Percentiles rank a stretch among this genome's conserved stretches.
phyloP scores from a whole-genome alignment of 2,888 invertebrate genomes.

The Keiferia lycopersicella region DNA sequence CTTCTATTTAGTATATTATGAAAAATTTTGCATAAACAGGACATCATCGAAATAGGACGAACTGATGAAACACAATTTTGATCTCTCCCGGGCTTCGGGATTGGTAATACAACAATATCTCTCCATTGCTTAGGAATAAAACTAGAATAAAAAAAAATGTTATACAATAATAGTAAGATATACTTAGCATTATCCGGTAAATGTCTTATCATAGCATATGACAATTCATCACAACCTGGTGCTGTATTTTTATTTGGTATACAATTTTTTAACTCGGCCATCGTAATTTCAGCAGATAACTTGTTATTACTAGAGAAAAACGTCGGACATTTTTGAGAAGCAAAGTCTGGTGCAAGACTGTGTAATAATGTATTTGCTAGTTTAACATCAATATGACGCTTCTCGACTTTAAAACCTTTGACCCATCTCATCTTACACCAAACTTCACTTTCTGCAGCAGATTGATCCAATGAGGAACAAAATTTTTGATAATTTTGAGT shows the following conservation, averaged over 20 bases:
- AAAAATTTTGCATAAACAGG: conserved; percentile 33
- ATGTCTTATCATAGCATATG: no score
- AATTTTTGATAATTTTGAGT: conserved; percentile 25
- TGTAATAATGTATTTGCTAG: conserved; percentile 12
- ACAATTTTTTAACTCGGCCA: conserved; percentile 22
- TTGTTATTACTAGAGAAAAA: conserved; percentile 19
- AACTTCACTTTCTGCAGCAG: conserved; percentile 26
- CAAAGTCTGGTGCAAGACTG: conserved; percentile 25
- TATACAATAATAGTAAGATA: conserved; percentile 27
- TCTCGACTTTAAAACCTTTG: conserved; percentile 29
- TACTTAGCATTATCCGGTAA: conserved; percentile 18
- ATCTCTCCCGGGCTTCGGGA: conserved; percentile 33
- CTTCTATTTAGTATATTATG: conserved; percentile 28
- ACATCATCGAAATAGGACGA: conserved; percentile 33
- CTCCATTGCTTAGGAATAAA: conserved; percentile 33
- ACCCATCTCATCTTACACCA: conserved; percentile 36
- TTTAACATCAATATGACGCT: conserved; percentile 10
- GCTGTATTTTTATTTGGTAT: not conserved
- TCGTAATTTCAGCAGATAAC: conserved; percentile 4
- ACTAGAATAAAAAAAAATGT: conserved; percentile 14
- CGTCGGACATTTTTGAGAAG: conserved; percentile 11
- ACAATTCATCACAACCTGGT: no score
- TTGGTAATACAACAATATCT: conserved; percentile 31
- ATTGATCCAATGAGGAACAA: conserved; percentile 27
- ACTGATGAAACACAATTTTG: conserved; percentile 16